These are phyloP conservation scores for Autographa pulchrina DNA, from an alignment of 2,888 invertebrate species.

Conservation along the genomic window DNA sequence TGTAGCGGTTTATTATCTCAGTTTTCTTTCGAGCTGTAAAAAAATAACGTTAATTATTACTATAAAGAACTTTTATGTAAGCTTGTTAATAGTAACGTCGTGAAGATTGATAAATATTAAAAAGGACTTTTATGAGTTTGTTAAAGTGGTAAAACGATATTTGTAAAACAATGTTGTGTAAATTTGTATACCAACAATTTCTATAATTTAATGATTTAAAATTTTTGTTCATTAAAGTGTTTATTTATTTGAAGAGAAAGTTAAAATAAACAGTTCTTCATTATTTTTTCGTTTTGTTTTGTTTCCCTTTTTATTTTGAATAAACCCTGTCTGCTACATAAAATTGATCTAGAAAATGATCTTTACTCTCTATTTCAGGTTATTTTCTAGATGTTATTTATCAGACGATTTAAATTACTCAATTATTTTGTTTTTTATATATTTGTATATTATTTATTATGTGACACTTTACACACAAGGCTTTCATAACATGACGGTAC, in stretches of 20 bases:
- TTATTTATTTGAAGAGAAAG: slow-evolving; percentile 76
- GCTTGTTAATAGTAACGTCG: slow-evolving; percentile 56
- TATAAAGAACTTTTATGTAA: slow-evolving; percentile 56
- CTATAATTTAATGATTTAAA: slow-evolving; percentile 70
- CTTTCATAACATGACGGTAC: background rate
- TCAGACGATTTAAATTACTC: background rate
- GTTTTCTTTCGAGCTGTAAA: slow-evolving; percentile 58
- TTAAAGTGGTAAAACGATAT: slow-evolving; percentile 61
- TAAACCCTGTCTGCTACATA: background rate
- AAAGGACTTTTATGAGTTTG: slow-evolving; percentile 45
- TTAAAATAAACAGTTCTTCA: slow-evolving; percentile 77
- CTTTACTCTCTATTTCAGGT: background rate
- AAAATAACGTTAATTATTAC: slow-evolving; percentile 60
- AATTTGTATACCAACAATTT: slow-evolving; percentile 69
- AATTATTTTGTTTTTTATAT: background rate
- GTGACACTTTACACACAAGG: background rate
- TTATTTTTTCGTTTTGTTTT: slow-evolving; percentile 71
- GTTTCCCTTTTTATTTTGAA: slow-evolving; percentile 34
- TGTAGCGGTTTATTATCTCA: slow-evolving; percentile 57
- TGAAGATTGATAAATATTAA: slow-evolving; percentile 46
- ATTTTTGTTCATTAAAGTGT: slow-evolving; percentile 77
- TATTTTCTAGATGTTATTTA: background rate
- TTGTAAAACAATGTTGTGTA: slow-evolving; percentile 54
- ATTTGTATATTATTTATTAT: background rate
- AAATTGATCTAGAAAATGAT: background rate